A percentile compares a stretch with the other conserved stretches of the same genome.
Evolutionary conservation across 2,113 vertebrate genomes (phyloP).

Genomic region (Sebastes fasciatus): DNA sequence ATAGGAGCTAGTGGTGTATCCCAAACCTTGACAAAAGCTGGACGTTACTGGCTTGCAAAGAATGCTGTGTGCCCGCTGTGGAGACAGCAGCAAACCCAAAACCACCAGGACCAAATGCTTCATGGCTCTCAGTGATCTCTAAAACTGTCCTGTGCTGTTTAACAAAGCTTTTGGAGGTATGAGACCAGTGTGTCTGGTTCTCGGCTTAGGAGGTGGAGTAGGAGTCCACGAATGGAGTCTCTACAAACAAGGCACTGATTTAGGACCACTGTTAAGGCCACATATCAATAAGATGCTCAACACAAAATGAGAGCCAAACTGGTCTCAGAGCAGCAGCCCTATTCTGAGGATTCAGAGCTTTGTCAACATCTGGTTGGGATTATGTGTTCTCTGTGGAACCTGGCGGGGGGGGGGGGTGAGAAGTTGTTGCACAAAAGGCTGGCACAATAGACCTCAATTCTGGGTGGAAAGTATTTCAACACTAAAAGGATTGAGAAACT

Average conservation of each 20-base stretch:
- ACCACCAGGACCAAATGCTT: constrained; percentile 24
- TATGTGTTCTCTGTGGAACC: constrained; percentile 7
- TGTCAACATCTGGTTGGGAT: constrained; percentile 24
- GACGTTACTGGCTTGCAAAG: constrained; percentile 46
- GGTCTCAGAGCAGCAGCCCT: constrained; percentile 55
- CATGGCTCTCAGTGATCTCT: constrained; percentile 27
- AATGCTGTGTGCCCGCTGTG: not conserved
- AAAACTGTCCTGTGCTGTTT: not conserved
- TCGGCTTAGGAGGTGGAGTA: constrained; percentile 61
- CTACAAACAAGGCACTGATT: constrained; percentile 44
- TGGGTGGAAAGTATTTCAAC: constrained; percentile 16
- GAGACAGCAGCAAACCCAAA: constrained; percentile 24
- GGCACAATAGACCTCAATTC: constrained; percentile 7
- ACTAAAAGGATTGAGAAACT: not conserved
- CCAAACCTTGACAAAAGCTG: constrained; percentile 66
- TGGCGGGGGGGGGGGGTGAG: not conserved
- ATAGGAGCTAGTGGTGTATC: constrained; percentile 61
- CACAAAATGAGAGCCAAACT: constrained; percentile 25
- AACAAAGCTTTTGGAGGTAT: not conserved
- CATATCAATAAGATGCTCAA: constrained; percentile 23
- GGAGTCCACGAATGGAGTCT: constrained; percentile 54
- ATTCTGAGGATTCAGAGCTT: not conserved
- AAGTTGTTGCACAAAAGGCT: constrained; percentile 14
- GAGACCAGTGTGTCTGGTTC: not conserved
- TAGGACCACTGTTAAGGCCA: constrained; percentile 11